Percentiles rank a stretch among this genome's conserved stretches.
phyloP scores from a whole-genome alignment of 2,797 vertebrate species.

The Fratercula arctica region DNA sequence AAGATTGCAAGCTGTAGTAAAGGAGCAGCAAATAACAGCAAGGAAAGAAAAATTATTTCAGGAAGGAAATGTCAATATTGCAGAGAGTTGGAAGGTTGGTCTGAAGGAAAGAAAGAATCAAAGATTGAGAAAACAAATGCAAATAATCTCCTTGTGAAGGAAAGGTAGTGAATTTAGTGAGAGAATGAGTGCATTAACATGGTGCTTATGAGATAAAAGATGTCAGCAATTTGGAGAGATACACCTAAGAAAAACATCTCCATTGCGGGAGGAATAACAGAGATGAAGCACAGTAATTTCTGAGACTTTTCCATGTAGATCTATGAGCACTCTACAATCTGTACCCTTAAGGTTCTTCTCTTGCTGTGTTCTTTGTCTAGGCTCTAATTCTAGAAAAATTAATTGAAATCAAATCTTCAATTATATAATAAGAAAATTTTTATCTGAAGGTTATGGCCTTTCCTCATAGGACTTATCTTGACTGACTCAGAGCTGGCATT shows the following conservation, averaged over 20 bases:
- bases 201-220: background rate
- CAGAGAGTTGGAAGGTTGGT: background rate
- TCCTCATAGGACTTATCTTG: background rate
- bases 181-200: background rate
- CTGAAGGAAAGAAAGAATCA: background rate
- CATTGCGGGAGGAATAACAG: background rate
- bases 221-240: background rate
- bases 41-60: background rate
- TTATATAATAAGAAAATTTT: background rate
- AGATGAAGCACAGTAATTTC: background rate
- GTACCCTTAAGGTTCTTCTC: background rate
- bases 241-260: background rate
- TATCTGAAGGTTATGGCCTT: background rate
- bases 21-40: background rate
- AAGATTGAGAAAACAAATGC: background rate
- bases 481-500: background rate
- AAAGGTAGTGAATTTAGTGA: background rate
- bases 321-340: background rate
- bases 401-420: background rate
- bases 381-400: background rate
- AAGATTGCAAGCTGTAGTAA: background rate
- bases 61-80: background rate
- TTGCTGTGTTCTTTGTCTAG: background rate
- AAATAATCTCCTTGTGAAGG: background rate
- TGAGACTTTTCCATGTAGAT: background rate